Evolutionary conservation across 37 sponge, comb jelly and placozoan species (phyloP), one percentile per base, ranked within the genome.

Genomic region (Chondrosia reniformis): DNA sequence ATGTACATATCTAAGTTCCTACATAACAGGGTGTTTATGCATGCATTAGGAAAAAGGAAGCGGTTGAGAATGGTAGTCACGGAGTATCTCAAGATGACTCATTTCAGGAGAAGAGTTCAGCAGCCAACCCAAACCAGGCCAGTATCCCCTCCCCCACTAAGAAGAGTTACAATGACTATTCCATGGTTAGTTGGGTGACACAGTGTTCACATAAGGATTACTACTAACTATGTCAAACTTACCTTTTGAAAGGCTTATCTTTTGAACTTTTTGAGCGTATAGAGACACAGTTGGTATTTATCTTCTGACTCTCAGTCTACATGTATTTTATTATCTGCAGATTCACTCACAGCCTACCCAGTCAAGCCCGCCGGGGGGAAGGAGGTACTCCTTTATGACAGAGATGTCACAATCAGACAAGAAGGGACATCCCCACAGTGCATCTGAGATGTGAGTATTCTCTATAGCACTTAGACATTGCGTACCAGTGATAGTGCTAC

Each of bases 321-420:
- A n/a, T n/a, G n/a, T n/a, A n/a, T n/a, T n/a, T n/a, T n/a, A n/a
- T 8, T 1, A 3, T 13, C 43, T 69, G n/a, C 43, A 69, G 72
- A 12, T 44, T 4, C 41, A 69, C 72, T 69, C 72, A 40, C 72
- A 69, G 24, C 72, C 72, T 17, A 69, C 72, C 22, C 72, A 69
- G 21, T 24, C 24, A 24, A 69, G 72, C 43, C 72, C 72, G 8
- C 72, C 72, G 24, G 24, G 22, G 5, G 32, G 44, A 6, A 30
- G 72, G 42, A 69, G 72, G 43, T 69, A 69, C 72, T 69, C 72
- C 10, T 69, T 43, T 40, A 44, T 69, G 15, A 25, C 37, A 69
- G 72, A 69, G 3, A 6, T n/a, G n/a, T 12, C 72, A 34, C 21
- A n/a, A 41, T 38, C 72, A 12, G 72, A 39, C 1, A 69, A 39